Conservation (phyloP, 2,113 vertebrate genomes). For the Rhegmatorhina hoffmannsi region DNA sequence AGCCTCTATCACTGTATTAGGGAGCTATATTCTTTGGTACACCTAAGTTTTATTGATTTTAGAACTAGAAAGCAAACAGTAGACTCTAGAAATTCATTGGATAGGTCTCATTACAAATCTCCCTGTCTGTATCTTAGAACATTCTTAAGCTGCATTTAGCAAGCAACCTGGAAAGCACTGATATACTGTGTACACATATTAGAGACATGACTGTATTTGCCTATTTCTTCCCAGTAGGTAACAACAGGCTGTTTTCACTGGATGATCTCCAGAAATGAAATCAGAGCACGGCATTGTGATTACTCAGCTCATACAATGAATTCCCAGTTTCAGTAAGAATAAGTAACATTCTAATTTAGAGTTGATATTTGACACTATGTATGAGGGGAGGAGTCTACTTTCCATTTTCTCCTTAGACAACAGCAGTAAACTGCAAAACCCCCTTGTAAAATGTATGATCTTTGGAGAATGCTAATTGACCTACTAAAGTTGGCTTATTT, state of each 20-base stretch:
- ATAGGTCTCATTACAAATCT: constrained; percentile 47
- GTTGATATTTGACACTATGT: constrained; percentile 28
- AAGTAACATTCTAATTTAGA: constrained; percentile 58
- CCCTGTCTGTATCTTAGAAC: constrained; percentile 6
- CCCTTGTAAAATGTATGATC: constrained; percentile 47
- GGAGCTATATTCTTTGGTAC: not conserved
- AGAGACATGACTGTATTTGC: constrained; percentile 55
- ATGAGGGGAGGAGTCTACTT: constrained; percentile 8
- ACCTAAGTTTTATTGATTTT: constrained; percentile 44
- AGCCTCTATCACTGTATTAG: not conserved
- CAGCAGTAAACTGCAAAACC: not conserved
- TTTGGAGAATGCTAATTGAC: constrained; percentile 68
- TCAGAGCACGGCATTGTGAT: constrained; percentile 60
- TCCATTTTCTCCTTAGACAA: constrained; percentile 45
- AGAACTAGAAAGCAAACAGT: constrained; percentile 24
- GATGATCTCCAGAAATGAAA: constrained; percentile 56
- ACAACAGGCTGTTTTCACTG: constrained; percentile 53
- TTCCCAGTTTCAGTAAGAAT: constrained; percentile 61
- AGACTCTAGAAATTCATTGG: constrained; percentile 4
- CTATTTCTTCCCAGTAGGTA: constrained; percentile 65
- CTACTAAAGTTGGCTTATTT: constrained; percentile 67
- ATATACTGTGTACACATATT: constrained; percentile 50
- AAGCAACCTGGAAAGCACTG: constrained; percentile 49
- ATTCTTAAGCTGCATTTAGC: constrained; percentile 54
- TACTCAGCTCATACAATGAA: constrained; percentile 51